These are phyloP conservation scores for Helicoverpa armigera DNA, from an alignment of 1,140 invertebrate species.

Conservation along the genomic window DNA sequence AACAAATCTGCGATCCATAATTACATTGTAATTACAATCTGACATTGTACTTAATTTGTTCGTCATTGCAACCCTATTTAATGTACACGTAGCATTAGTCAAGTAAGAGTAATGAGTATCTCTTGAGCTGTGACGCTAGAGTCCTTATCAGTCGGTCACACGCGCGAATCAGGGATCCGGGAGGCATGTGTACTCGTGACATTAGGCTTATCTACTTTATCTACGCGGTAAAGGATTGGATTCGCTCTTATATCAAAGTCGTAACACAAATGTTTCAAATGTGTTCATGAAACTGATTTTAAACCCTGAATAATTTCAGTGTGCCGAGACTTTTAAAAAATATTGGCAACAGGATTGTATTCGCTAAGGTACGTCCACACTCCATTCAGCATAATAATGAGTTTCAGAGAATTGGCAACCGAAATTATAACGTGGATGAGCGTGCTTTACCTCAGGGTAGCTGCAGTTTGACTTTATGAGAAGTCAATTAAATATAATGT, in stretches of 20 bases:
- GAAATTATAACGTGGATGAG: not conserved
- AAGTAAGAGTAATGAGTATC: slow-evolving; percentile 33
- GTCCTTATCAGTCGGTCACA: slow-evolving; percentile 36
- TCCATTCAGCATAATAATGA: slow-evolving; percentile 30
- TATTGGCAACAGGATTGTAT: too few species aligned
- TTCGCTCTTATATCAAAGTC: slow-evolving; percentile 6
- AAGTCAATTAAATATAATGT: not conserved
- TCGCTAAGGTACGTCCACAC: slow-evolving; percentile 1
- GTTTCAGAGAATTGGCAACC: slow-evolving; percentile 28
- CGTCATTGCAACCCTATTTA: slow-evolving; percentile 28
- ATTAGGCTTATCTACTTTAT: slow-evolving; percentile 19
- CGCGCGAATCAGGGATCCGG: slow-evolving; percentile 34
- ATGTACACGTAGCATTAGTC: not conserved
- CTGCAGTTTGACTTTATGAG: not conserved
- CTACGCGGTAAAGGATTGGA: not conserved
- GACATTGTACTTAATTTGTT: slow-evolving; percentile 6
- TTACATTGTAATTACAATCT: not conserved
- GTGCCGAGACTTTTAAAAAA: too few species aligned
- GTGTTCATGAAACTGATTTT: not conserved
- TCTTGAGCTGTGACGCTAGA: not conserved
- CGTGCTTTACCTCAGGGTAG: slow-evolving; percentile 8
- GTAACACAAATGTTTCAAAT: not conserved
- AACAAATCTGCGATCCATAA: not conserved
- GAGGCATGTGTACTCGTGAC: slow-evolving; percentile 36
- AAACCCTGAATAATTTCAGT: not conserved